Conservation (phyloP, 1,140 invertebrate genomes). For the Atta texana region DNA sequence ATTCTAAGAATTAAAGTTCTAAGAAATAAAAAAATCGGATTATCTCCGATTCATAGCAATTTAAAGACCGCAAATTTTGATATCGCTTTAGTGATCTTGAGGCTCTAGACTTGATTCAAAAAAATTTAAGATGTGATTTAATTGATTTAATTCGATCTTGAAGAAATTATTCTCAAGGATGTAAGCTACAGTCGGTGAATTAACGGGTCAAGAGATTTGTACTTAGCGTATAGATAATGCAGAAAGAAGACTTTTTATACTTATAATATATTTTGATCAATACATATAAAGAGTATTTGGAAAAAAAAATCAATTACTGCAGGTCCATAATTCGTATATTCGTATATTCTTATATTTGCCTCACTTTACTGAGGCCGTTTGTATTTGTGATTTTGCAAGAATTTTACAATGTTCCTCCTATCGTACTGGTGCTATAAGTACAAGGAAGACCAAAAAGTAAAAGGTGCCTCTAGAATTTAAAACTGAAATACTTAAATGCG, state of each 20-base stretch:
- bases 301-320: background rate
- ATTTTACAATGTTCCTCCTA: constrained; percentile 14
- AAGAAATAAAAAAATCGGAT: background rate
- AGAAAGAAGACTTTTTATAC: constrained; percentile 40
- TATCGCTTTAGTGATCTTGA: background rate
- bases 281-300: background rate
- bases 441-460: constrained; percentile 22
- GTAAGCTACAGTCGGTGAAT: background rate
- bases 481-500: background rate
- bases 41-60: no score
- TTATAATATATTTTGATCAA: background rate
- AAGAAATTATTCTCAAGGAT: background rate
- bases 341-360: no score
- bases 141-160: background rate
- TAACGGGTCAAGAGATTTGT: background rate
- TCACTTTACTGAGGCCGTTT: background rate
- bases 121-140: background rate
- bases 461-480: constrained; percentile 15
- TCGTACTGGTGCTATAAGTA: constrained; percentile 17
- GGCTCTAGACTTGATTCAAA: background rate
- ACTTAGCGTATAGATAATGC: constrained; percentile 13
- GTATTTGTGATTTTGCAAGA: constrained; percentile 11
- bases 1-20: background rate
- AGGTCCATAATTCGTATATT: background rate
- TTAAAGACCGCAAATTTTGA: background rate